A percentile compares a stretch with the other conserved stretches of the same genome.
Conservation (phyloP, 1,140 invertebrate genomes). For the Dreissena polymorpha region DNA sequence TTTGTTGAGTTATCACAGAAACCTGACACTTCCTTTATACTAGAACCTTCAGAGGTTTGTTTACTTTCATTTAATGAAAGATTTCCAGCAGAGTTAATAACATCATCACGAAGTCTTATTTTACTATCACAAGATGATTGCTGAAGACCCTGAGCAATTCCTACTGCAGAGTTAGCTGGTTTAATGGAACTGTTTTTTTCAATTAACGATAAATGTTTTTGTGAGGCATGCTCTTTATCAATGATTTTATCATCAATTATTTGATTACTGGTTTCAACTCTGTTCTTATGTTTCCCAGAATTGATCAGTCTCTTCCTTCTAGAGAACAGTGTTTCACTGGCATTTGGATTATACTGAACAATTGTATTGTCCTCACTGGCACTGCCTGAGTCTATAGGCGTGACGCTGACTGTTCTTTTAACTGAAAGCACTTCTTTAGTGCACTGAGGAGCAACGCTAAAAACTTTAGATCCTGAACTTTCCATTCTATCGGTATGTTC, state of each 20-base stretch:
- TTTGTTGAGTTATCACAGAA: no score
- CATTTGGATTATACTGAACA: not conserved
- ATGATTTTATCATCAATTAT: not conserved
- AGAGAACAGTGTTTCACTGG: not conserved
- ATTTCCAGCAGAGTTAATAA: no score
- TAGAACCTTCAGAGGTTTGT: no score
- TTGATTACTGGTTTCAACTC: not conserved
- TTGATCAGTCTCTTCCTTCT: not conserved
- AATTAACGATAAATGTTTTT: no score
- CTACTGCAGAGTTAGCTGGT: no score
- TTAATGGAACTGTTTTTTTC: no score
- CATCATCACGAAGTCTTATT: no score
- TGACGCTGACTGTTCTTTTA: not conserved
- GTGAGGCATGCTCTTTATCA: no score
- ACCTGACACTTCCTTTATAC: no score
- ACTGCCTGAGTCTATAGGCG: not conserved
- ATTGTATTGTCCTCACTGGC: not conserved
- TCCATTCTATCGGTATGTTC: not conserved
- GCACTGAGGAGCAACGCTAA: not conserved
- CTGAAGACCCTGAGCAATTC: no score
- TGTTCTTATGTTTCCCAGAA: not conserved
- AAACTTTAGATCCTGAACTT: not conserved
- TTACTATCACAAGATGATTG: no score
- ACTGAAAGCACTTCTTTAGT: not conserved
- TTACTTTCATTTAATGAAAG: no score